These are phyloP conservation scores for Jordanella pulchra DNA, from an alignment of 2,797 vertebrate species.

Conservation along the genomic window DNA sequence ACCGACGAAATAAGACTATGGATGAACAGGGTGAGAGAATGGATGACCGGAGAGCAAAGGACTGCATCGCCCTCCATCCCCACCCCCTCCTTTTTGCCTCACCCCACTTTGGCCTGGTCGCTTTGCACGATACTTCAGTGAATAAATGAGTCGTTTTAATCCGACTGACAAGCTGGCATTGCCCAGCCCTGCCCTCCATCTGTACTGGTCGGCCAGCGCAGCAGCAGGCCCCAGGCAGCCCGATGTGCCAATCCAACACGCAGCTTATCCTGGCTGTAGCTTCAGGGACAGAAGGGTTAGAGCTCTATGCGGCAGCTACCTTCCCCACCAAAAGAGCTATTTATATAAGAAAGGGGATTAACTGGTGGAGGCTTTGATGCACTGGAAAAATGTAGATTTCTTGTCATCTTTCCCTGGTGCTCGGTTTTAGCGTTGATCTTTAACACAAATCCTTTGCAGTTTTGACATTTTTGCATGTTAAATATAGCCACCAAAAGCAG, in stretches of 20 bases:
- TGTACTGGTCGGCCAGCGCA: conserved; percentile 93
- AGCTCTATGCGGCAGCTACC: conserved; percentile 82
- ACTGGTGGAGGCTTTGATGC: conserved; percentile 82
- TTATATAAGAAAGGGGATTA: conserved; percentile 89
- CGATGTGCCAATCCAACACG: conserved; percentile 86
- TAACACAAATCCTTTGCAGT: neutral
- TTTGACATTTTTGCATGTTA: neutral
- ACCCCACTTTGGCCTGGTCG: conserved; percentile 89
- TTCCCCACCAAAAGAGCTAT: conserved; percentile 85
- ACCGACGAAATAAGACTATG: conserved; percentile 67
- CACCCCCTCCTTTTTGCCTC: conserved; percentile 67
- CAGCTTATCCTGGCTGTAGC: conserved; percentile 86
- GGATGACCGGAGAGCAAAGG: conserved; percentile 76
- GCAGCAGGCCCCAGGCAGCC: conserved; percentile 92
- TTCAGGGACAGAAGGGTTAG: conserved; percentile 87
- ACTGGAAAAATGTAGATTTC: conserved; percentile 74
- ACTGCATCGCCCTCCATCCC: conserved; percentile 76
- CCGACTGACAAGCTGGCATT: conserved; percentile 99
- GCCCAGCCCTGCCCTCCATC: conserved; percentile 98
- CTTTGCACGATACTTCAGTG: conserved; percentile 97
- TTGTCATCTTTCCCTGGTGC: conserved; percentile 42
- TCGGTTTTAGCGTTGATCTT: neutral
- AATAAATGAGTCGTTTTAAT: conserved; percentile 99
- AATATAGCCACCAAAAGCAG: neutral
- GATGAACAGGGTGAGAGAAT: conserved; percentile 46